A percentile compares a stretch with the other conserved stretches of the same genome.
phyloP scores from a whole-genome alignment of 2,888 invertebrate species.

The Sclerodermus sp. region DNA sequence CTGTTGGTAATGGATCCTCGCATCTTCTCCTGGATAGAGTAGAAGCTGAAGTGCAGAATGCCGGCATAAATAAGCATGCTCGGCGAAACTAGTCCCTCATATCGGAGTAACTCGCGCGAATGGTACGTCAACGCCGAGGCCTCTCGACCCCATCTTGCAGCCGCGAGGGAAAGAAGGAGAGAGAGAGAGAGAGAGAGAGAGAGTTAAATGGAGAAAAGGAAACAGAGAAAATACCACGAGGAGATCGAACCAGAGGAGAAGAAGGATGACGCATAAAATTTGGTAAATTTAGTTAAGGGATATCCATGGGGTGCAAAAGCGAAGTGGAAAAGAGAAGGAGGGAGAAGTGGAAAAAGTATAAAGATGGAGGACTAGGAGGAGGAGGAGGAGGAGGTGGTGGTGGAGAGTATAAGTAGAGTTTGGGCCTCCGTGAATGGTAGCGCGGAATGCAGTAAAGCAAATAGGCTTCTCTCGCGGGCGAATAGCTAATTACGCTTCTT shows the following conservation, averaged over 20 bases:
- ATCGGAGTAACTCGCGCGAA: too few relatives aligned
- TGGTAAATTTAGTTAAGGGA: too few relatives aligned
- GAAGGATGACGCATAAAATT: not conserved
- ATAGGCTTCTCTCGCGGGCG: slow-evolving; percentile 45
- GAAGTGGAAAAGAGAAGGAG: not conserved
- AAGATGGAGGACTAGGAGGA: slow-evolving; percentile 12
- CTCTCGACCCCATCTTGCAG: slow-evolving; percentile 16
- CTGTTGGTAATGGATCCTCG: too few relatives aligned
- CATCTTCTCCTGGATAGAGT: too few relatives aligned
- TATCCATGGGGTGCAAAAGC: not conserved
- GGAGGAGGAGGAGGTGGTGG: slow-evolving; percentile 5
- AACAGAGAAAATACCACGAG: slow-evolving; percentile 12
- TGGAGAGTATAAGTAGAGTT: too few relatives aligned
- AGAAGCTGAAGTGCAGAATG: too few relatives aligned
- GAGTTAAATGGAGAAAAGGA: slow-evolving; percentile 7
- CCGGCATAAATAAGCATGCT: too few relatives aligned
- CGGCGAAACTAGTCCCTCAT: too few relatives aligned
- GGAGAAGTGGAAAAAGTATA: not conserved
- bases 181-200: slow-evolving; percentile 6
- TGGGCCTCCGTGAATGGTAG: slow-evolving; percentile 26
- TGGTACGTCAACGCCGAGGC: slow-evolving; percentile 9
- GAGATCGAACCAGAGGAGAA: not conserved
- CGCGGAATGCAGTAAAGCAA: slow-evolving; percentile 51
- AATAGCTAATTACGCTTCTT: slow-evolving; percentile 56
- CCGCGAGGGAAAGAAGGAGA: slow-evolving; percentile 5